Base-by-base conservation (phyloP, 2,113 vertebrate species). In the Chlamydotis undulata region DNA sequence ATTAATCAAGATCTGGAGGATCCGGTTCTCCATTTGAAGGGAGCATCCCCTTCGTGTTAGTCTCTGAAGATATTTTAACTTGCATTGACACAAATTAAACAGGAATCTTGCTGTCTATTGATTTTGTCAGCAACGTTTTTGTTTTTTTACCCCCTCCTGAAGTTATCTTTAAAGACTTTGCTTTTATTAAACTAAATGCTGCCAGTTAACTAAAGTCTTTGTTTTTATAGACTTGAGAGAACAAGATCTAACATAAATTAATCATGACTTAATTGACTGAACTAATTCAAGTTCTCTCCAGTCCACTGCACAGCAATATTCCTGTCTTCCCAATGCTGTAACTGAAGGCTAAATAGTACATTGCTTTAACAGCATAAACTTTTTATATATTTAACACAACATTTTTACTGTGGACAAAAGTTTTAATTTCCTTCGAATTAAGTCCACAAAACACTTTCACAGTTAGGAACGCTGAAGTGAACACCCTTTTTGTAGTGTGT, bases 241-340 rank as follows among this genome's bases (percentile, higher is more conserved):
- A 94, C 45, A 90, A 92, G 92, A 90, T 97, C 97, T 97, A 97
- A 97, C 96, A 95, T 98, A 97, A 98, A 98, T 98, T 98, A 98
- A 98, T 98, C 98, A 98, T 97, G 98, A 98, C 97, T 98, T 98
- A 98, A 98, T 98, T 98, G 98, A 98, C 97, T 97, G 97, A 97
- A 93, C 95, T 98, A 98, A 98, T 98, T 97, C 96, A 87, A 84
- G 75, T 93, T 96, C 96, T 97, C 96, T 98, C 61, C 97, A 96
- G 96, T 92, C 95, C 97, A 96, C 56, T 96, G 97, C 97, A 95
- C 98, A 93, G 79, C 89, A 97, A 96, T 97, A 96, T 97, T 97
- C 92, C 95, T 96, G 93, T 97, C 97, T 97, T 94, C 83, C 94
- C 94, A 68, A 29, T 93, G 87, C 93, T 78, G 81, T 45, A 75